Conservation (phyloP, 2,888 invertebrate genomes). For the Thysanoteuthis rhombus region DNA sequence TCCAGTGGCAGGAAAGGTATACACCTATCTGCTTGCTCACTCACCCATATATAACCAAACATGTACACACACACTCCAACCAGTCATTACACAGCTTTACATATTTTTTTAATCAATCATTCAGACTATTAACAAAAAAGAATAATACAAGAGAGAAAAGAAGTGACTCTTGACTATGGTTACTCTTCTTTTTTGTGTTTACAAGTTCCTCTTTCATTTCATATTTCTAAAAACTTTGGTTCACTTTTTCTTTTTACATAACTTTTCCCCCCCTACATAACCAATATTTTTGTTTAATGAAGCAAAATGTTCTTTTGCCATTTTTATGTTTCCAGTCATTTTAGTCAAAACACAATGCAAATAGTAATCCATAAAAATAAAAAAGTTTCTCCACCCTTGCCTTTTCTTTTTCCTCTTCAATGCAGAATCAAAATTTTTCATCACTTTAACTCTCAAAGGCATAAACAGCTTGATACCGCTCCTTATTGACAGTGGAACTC, state of each 20-base stretch:
- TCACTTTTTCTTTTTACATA: background rate
- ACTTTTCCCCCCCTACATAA: background rate
- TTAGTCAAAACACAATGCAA: background rate
- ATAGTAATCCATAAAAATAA: background rate
- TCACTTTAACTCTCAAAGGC: too few relatives aligned
- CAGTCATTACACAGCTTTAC: constrained; percentile 18
- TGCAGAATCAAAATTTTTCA: too few relatives aligned
- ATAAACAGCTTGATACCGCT: too few relatives aligned
- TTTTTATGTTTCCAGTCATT: background rate
- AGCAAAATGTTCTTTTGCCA: background rate
- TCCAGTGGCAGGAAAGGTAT: background rate
- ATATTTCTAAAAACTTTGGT: background rate
- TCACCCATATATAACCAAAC: background rate
- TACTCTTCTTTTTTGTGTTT: background rate
- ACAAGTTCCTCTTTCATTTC: background rate
- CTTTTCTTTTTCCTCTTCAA: background rate
- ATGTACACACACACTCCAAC: constrained; percentile 13
- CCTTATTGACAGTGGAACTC: too few relatives aligned
- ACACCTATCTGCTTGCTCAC: background rate
- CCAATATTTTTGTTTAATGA: background rate
- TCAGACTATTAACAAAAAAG: background rate
- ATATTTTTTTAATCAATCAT: constrained; percentile 23
- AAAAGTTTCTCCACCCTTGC: background rate
- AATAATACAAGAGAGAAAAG: background rate
- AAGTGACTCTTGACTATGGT: background rate